These are phyloP conservation scores for Loripinus fragilis DNA, from an alignment of 2,888 invertebrate species.

Conservation along the genomic window DNA sequence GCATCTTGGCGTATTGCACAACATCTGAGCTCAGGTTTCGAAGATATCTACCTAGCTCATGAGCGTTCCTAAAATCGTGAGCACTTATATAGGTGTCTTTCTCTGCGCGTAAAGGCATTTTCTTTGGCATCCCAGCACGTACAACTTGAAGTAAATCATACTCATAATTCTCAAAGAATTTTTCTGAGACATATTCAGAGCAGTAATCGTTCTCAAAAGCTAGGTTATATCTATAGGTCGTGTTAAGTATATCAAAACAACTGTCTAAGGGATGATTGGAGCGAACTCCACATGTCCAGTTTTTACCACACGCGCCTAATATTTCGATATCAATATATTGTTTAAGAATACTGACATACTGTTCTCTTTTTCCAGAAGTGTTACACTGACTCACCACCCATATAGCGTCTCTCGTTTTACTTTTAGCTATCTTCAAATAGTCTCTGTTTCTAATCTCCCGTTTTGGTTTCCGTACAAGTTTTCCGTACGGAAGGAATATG, in stretches of 20 bases:
- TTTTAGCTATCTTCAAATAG: background rate
- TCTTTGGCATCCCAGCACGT: background rate
- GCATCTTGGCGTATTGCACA: background rate
- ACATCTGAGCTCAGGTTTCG: background rate
- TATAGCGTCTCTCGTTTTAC: conserved; percentile 3
- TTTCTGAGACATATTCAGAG: background rate
- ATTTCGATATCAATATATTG: conserved; percentile 5
- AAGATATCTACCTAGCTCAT: conserved; percentile 6
- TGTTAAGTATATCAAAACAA: background rate
- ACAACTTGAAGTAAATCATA: background rate
- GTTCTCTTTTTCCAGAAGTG: background rate
- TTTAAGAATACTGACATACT: conserved; percentile 11
- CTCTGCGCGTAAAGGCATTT: background rate
- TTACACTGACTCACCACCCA: conserved; percentile 16
- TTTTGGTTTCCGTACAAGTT: background rate
- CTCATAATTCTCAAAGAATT: conserved; percentile 11
- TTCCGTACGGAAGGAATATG: background rate
- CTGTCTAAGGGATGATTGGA: background rate
- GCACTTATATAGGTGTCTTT: background rate
- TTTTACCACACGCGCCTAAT: background rate
- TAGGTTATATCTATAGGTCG: conserved; percentile 1
- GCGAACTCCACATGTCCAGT: conserved; percentile 9
- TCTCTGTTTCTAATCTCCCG: background rate
- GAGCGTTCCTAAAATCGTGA: background rate
- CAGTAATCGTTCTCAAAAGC: conserved; percentile 3